Conservation (phyloP, 2,888 invertebrate species). For the Lasioglossum marginatum region DNA sequence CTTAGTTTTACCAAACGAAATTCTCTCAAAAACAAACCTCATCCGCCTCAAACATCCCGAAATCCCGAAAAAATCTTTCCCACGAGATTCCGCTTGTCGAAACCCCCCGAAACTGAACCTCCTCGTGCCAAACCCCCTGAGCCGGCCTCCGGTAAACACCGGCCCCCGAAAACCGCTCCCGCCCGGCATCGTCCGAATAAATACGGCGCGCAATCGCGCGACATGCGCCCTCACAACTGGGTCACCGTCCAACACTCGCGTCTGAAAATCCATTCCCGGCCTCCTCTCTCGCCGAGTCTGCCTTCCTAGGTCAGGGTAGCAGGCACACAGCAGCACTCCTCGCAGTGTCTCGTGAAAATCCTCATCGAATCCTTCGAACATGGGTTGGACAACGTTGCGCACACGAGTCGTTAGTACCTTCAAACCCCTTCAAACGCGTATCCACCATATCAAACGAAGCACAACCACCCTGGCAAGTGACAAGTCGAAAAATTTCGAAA, state of each 20-base stretch:
- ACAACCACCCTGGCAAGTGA: constrained; percentile 1
- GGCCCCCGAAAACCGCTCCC: constrained; percentile 23
- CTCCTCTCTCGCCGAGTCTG: constrained; percentile 76
- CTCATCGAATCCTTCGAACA: constrained; percentile 68
- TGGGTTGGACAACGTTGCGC: constrained; percentile 87
- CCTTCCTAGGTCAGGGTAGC: constrained; percentile 77
- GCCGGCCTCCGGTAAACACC: not conserved
- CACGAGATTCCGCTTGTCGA: not conserved
- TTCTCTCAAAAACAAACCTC: not conserved
- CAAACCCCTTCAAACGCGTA: constrained; percentile 16
- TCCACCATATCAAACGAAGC: not conserved
- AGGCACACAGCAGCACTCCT: constrained; percentile 61
- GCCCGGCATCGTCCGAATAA: constrained; percentile 72
- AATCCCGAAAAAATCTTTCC: not conserved
- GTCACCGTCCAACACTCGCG: constrained; percentile 77
- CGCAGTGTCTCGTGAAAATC: constrained; percentile 48
- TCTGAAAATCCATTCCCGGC: constrained; percentile 78
- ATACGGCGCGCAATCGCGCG: constrained; percentile 79
- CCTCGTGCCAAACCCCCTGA: not conserved
- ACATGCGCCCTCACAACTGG: constrained; percentile 83
- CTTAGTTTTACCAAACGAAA: too few relatives aligned
- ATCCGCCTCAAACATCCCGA: not conserved
- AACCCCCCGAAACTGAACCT: not conserved
- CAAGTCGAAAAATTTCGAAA: not conserved
- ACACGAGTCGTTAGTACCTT: constrained; percentile 86